Base-by-base conservation (phyloP, 2,888 invertebrate genomes). In the Limenitis camilla region DNA sequence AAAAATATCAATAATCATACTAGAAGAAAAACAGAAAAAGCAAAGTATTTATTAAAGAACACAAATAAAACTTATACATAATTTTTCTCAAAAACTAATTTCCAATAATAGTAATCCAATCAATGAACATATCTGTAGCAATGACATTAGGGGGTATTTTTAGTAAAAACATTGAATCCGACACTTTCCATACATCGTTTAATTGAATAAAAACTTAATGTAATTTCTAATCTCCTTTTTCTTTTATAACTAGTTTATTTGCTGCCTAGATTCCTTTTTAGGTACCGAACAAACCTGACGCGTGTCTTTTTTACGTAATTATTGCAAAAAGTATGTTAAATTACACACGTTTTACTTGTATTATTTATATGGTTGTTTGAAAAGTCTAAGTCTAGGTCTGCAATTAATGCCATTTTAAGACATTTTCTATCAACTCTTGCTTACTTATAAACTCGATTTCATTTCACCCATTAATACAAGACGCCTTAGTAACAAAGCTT, bases 211-310 rank as follows among this genome's bases (percentile, higher is more conserved):
- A 19, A 19, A 19, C 19, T 19, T 19, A 3, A 19, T 19, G 19
- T 3, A 33, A 19, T 32, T 32, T 6, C 33, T 11, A 36, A 36
- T 36, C 10, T 10, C 9, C 10, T 28, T 45, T 36, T 45, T 36
- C 28, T 35, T 36, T 6, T 32, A 43, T 7, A 4, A 36, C 53
- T 40, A 33, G 43, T 44, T 38, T 19, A 19, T 19, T 19, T 11
- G 11, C 30, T 39, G 28, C 47, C 51, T 40, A 51, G 51, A 51
- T 54, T 46, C 52, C 57, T 49, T 52, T 40, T 47, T 42, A 10
- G 47, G 47, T 33, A 40, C 38, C 29, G 30, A 33, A 42, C 45
- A 40, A 52, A 49, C 50, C 36, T 29, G 49, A 46, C 53, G 9
- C 4, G 35, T 29, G 9, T 36, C 36, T 29, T 44, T 35, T 5